A percentile compares a stretch with the other conserved stretches of the same genome.
phyloP scores from a whole-genome alignment of 2,113 vertebrate genomes.

The Perognathus longimembris region DNA sequence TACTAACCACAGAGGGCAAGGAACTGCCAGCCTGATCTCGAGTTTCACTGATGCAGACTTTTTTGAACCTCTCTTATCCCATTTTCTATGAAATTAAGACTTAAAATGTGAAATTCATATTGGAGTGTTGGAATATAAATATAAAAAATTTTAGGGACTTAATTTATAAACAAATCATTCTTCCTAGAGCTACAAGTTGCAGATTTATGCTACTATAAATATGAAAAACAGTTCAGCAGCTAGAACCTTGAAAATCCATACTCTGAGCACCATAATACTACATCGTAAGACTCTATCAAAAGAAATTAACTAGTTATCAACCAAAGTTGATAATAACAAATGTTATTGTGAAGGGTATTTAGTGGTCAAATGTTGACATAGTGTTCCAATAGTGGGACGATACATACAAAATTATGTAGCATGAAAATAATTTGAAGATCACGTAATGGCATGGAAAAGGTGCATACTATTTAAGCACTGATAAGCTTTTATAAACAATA shows the following conservation, averaged over 20 bases:
- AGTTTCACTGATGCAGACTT: neutral
- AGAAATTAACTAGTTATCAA: neutral
- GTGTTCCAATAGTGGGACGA: neutral
- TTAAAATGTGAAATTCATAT: slow-evolving; percentile 14
- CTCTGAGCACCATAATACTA: neutral
- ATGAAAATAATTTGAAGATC: slow-evolving; percentile 40
- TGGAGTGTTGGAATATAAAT: neutral
- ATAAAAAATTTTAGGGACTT: neutral
- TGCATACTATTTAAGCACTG: neutral
- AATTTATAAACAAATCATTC: neutral
- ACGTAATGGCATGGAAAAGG: slow-evolving; percentile 17
- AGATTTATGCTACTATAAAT: slow-evolving; percentile 7
- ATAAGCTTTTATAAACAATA: slow-evolving; percentile 5
- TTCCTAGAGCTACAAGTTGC: neutral
- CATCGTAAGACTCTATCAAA: neutral
- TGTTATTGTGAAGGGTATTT: neutral
- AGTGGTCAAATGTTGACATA: slow-evolving; percentile 25
- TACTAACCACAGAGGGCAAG: neutral
- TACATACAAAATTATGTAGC: neutral
- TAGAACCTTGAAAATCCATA: slow-evolving; percentile 15
- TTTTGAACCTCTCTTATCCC: neutral
- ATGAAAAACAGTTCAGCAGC: neutral
- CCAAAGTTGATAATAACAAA: neutral
- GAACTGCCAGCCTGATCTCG: no score
- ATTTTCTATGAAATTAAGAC: slow-evolving; percentile 1